Evolutionary conservation across 2,888 invertebrate species (phyloP).

Genomic region (Lymantria dispar): DNA sequence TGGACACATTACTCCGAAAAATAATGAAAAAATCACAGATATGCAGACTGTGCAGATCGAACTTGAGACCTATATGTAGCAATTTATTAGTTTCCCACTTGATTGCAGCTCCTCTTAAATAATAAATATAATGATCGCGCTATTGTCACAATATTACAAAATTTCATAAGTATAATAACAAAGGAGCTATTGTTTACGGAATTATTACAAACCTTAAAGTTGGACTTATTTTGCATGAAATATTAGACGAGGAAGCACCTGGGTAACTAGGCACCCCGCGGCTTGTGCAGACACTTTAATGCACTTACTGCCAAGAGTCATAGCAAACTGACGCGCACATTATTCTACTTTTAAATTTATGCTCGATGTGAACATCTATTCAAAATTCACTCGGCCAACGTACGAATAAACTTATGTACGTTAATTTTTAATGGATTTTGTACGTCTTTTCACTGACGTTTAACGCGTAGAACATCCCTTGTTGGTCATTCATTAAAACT

Average conservation of each 20-base stretch:
- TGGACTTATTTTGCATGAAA: constrained; percentile 68
- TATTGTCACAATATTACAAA: constrained; percentile 24
- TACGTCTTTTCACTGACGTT: constrained; percentile 29
- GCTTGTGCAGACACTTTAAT: constrained; percentile 55
- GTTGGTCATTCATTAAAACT: not conserved
- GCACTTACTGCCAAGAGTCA: constrained; percentile 56
- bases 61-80: too few species aligned
- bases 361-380: constrained; percentile 30
- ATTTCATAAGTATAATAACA: constrained; percentile 29
- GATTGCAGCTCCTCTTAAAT: not conserved
- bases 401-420: constrained; percentile 4
- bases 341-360: constrained; percentile 48
- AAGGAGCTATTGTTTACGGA: constrained; percentile 61
- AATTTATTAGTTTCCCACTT: not conserved
- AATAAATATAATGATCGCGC: constrained; percentile 18
- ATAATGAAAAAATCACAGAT: too few species aligned
- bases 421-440: constrained; percentile 21
- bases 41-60: too few species aligned
- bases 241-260: constrained; percentile 56
- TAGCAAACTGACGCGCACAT: constrained; percentile 48
- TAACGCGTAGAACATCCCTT: constrained; percentile 3
- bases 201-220: constrained; percentile 56
- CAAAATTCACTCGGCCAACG: constrained; percentile 30
- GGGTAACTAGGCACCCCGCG: constrained; percentile 33
- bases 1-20: too few species aligned